Evolutionary conservation across 1,140 invertebrate genomes (phyloP).

Genomic region (Camponotus pennsylvanicus): DNA sequence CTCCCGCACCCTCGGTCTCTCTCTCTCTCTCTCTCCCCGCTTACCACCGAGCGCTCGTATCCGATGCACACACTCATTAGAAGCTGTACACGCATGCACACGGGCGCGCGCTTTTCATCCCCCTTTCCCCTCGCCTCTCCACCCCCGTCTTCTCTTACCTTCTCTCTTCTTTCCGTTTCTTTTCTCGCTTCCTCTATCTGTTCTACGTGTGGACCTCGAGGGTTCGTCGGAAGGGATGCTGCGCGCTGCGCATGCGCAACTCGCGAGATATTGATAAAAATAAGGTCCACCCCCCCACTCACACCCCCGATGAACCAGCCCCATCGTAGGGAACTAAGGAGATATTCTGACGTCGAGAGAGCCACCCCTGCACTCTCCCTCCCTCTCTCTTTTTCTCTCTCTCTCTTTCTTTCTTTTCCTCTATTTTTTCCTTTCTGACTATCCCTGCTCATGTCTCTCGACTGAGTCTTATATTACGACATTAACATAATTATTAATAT

Average conservation of each 20-base stretch:
- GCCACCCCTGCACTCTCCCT: slow-evolving; percentile 74
- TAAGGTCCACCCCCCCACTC: slow-evolving; percentile 83
- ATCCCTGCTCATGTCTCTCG: slow-evolving; percentile 43
- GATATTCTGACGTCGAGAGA: slow-evolving; percentile 85
- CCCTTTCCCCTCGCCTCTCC: neutral
- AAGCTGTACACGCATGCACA: slow-evolving; percentile 71
- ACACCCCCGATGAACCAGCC: slow-evolving; percentile 76
- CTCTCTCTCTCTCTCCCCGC: slow-evolving; percentile 36
- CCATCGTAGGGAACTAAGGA: slow-evolving; percentile 82
- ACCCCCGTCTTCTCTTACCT: neutral
- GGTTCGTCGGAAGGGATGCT: slow-evolving; percentile 82
- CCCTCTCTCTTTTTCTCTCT: slow-evolving; percentile 35
- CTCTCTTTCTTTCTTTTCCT: slow-evolving; percentile 45
- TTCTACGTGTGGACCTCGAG: slow-evolving; percentile 75
- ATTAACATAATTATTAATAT: slow-evolving; percentile 85
- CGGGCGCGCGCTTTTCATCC: slow-evolving; percentile 43
- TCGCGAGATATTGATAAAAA: slow-evolving; percentile 86
- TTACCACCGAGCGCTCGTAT: slow-evolving; percentile 70
- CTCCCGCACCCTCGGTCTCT: slow-evolving; percentile 18
- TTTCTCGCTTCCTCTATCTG: slow-evolving; percentile 61
- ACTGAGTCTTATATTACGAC: slow-evolving; percentile 77
- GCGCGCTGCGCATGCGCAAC: slow-evolving; percentile 82
- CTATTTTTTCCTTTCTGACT: slow-evolving; percentile 42
- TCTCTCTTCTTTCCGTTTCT: slow-evolving; percentile 34
- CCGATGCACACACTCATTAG: slow-evolving; percentile 80